phyloP scores from a whole-genome alignment of 2,797 vertebrate genomes.

The Oreonectes daqikongensis region DNA sequence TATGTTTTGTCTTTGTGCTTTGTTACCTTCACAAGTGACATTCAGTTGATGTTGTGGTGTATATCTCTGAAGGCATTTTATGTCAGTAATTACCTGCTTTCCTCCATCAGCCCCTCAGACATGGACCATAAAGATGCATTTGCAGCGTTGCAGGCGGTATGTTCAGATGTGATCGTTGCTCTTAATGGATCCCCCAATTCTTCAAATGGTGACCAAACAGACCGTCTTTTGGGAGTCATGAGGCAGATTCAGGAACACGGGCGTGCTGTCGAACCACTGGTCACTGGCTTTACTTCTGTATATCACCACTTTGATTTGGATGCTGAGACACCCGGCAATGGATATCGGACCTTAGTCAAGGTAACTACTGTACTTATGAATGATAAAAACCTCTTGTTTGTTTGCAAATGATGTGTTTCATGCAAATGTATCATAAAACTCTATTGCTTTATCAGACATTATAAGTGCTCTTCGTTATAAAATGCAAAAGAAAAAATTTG shows the following conservation, averaged over 20 bases:
- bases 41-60: neutral
- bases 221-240: slow-evolving; percentile 67
- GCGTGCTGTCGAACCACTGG: slow-evolving; percentile 66
- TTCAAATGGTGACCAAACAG: slow-evolving; percentile 52
- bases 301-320: slow-evolving; percentile 79
- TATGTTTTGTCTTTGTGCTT: neutral
- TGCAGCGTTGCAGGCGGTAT: slow-evolving; percentile 65
- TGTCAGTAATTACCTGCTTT: neutral
- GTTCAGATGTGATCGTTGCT: slow-evolving; percentile 65
- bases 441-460: neutral
- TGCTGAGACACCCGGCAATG: slow-evolving; percentile 73
- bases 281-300: slow-evolving; percentile 66
- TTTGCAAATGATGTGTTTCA: neutral
- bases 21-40: neutral
- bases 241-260: slow-evolving; percentile 70
- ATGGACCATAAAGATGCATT: slow-evolving; percentile 74
- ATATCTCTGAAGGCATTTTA: neutral
- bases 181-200: slow-evolving; percentile 53
- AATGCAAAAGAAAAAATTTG: neutral
- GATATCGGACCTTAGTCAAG: slow-evolving; percentile 80
- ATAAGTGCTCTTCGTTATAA: neutral
- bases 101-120: slow-evolving; percentile 51
- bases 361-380: slow-evolving; percentile 62
- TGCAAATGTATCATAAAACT: neutral
- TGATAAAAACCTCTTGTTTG: neutral